Evolutionary conservation across 1,140 invertebrate species (phyloP).

Genomic region (Chionoecetes opilio): DNA sequence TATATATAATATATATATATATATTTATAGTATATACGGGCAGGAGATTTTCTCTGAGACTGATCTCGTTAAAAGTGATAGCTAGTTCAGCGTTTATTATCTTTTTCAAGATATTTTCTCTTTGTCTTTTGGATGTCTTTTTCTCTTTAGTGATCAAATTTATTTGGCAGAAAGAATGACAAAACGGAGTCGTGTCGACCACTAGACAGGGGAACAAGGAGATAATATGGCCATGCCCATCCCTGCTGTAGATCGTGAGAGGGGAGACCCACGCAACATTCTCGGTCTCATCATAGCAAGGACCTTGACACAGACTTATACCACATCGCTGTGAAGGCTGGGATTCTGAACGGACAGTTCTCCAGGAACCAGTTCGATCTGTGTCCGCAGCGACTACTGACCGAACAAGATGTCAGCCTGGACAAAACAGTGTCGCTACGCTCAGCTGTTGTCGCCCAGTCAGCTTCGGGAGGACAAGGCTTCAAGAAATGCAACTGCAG

Average conservation of each 20-base stretch:
- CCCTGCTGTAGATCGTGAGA: constrained; percentile 36
- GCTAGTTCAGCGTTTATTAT: no score
- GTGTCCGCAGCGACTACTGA: constrained; percentile 51
- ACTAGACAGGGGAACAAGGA: constrained; percentile 29
- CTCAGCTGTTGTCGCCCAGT: background rate
- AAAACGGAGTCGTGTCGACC: constrained; percentile 59
- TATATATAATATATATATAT: no score
- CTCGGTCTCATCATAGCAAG: constrained; percentile 37
- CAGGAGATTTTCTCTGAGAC: no score
- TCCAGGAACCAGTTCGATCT: constrained; percentile 46
- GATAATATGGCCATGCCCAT: constrained; percentile 64
- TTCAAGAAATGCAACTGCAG: constrained; percentile 43
- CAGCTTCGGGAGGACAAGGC: constrained; percentile 47
- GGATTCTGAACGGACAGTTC: constrained; percentile 41
- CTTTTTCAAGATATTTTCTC: no score
- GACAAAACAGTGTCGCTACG: constrained; percentile 36
- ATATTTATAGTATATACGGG: no score
- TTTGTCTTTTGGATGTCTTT: no score
- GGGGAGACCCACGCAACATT: constrained; percentile 57
- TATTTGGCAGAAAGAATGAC: constrained; percentile 31
- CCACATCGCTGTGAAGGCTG: constrained; percentile 57
- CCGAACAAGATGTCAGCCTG: background rate
- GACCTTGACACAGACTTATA: constrained; percentile 36
- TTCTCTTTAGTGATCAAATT: no score
- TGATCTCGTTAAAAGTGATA: no score